These are phyloP conservation scores for Meiosimyza decipiens DNA, from an alignment of 2,888 invertebrate genomes.

Conservation along the genomic window DNA sequence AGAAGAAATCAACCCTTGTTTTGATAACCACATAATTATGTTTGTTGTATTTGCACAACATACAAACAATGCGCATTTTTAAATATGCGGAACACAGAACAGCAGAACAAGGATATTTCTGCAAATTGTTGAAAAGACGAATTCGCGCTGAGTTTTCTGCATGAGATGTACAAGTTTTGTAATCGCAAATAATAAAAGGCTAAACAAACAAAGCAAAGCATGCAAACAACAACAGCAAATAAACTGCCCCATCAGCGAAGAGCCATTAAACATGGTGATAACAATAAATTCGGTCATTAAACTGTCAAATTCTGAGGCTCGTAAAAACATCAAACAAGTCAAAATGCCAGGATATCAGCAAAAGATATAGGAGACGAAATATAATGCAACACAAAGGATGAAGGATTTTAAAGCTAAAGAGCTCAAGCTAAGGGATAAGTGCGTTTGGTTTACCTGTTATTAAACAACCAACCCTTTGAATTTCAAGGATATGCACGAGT, in stretches of 20 bases:
- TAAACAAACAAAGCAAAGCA: too few species aligned
- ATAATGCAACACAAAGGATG: neutral
- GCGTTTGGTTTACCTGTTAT: too few species aligned
- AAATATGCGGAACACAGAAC: slow-evolving; percentile 19
- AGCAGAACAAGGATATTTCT: neutral
- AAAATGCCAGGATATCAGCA: slow-evolving; percentile 60
- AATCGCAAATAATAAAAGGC: too few species aligned
- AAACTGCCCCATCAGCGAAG: neutral
- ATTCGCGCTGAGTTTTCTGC: too few species aligned
- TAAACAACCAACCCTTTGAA: too few species aligned
- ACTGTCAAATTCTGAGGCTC: slow-evolving; percentile 61
- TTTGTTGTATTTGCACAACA: neutral
- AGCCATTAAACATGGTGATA: slow-evolving; percentile 39
- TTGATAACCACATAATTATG: too few species aligned
- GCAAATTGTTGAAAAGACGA: too few species aligned
- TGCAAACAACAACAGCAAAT: neutral
- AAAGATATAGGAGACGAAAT: slow-evolving; percentile 40
- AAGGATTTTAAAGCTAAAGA: too few species aligned
- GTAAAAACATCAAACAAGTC: slow-evolving; percentile 64
- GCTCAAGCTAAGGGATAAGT: too few species aligned
- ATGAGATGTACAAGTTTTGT: too few species aligned
- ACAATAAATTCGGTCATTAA: slow-evolving; percentile 59
- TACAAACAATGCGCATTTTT: slow-evolving; percentile 24
- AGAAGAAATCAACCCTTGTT: too few species aligned
- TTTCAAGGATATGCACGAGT: too few species aligned